Base-by-base conservation (phyloP, 2,113 vertebrate genomes). In the Cochlearius cochlearius region DNA sequence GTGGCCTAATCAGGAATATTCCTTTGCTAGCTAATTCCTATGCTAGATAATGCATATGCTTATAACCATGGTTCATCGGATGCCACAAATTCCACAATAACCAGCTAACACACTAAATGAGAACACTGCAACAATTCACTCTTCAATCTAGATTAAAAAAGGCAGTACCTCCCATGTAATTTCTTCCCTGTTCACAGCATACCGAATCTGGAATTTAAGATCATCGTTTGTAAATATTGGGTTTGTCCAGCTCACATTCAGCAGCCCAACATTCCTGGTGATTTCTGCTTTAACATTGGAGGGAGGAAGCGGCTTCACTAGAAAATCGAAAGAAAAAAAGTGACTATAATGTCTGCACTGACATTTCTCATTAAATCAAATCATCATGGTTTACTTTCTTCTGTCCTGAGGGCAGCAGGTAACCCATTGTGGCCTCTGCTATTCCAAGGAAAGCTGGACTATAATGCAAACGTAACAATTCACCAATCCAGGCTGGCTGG, bases 291-390 rank as follows among this genome's bases (percentile, higher is more conserved):
- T 91, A 43, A 99, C 93, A 7, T 50, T 95, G 22, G 97, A 97
- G 27, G 99, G 99, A 81, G 98, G 83, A 59, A 98, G 96, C 1
- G 98, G 99, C 95, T 99, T 99, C 72, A 99, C 99, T 99, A 88
- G 55, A 92, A 92, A 96, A 79, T 29, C 5, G 47, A 89, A 93
- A 73, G 86, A 12, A 55, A 55, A 20, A 7, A 19, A 15, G 2
- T 5, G 0, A 17, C 26, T 78, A 5, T 56, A 38, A 20, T 2
- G n/a, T 11, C 87, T 66, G 66, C 29, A 58, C 10, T 66, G 67
- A 32, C 22, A 39, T 32, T 49, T 38, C 34, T 53, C 68, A 43
- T 13, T 9, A 32, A 47, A 75, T 16, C 36, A 3, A n/a, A 13
- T 8, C 25, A 50, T 3, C 7, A 0, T 10, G 43, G 58, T 60